Base-by-base conservation (phyloP, 2,888 invertebrate genomes). In the Scrobipalpa costella region DNA sequence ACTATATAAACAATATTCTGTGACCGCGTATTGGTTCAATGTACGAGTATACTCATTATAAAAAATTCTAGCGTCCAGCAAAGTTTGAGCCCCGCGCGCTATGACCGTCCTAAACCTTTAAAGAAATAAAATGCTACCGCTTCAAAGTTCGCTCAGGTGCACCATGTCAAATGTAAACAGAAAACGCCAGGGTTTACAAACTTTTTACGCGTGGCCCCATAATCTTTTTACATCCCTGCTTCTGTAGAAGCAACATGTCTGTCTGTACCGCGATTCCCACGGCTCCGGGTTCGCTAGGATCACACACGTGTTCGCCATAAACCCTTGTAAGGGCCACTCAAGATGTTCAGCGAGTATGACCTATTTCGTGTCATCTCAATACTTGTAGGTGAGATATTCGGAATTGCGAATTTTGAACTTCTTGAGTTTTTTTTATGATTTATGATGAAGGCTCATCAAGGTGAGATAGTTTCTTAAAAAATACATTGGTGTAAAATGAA, bases 221-320 rank as follows among this genome's bases (percentile, higher is more conserved):
- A 44, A 44, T 27, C 15, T 5, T 40, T 40, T 40, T 40, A 9
- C 40, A 13, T 13, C 40, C 40, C 11, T 40, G 7, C 7, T 36
- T 36, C 13, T 40, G 40, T 11, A 15, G 17, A 15, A 47, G 17
- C 47, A 15, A 17, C 47, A 47, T 17, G 17, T 47, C 47, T 19
- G 19, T 19, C 6, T n/a, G 49, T 15, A 17, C 17, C 38, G 7
- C 9, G 44, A 44, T 57, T 57, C 57, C 57, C 36, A 57, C 36
- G 9, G n/a, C 49, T 15, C 49, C 49, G 15, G 19, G 6, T 19
- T 7, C 19, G 6, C 27, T 17, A 5, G 19, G n/a, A 19, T 7
- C 19, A 0, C 49, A 11, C 61, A 61, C 50, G 50, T 50, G 61
- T 49, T 61, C 27, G 47, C 44, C 33, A 59, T 59, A 59, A 59